Percentiles rank a stretch among this genome's conserved stretches.
Conservation (phyloP, 2,888 invertebrate genomes). For the Erpobdella octoculata region DNA sequence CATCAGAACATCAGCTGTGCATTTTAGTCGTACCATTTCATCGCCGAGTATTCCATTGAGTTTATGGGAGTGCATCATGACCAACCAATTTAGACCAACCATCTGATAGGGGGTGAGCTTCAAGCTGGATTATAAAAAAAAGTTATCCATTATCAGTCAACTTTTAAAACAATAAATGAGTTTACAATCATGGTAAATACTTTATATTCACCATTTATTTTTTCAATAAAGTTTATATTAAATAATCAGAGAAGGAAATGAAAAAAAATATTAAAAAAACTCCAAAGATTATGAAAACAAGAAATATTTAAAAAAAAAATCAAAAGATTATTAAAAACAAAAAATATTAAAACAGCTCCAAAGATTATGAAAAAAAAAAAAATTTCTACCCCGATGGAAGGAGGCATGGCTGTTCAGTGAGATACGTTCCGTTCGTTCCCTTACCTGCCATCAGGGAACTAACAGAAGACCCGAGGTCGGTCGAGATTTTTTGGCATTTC, state of each 20-base stretch:
- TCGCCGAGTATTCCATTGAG: slow-evolving; percentile 91
- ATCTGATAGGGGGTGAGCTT: slow-evolving; percentile 69
- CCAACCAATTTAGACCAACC: slow-evolving; percentile 77
- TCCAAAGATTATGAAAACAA: too few species aligned
- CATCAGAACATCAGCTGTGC: neutral
- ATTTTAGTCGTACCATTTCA: slow-evolving; percentile 87
- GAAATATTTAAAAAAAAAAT: neutral
- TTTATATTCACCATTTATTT: too few species aligned
- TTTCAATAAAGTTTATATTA: too few species aligned
- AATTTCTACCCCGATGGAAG: neutral
- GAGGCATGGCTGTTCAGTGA: neutral
- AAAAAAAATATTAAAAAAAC: too few species aligned
- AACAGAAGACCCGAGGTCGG: slow-evolving; percentile 71
- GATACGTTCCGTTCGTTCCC: neutral
- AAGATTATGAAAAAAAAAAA: neutral
- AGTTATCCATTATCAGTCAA: neutral
- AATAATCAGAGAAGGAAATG: too few species aligned
- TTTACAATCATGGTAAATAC: neutral
- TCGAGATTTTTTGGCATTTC: slow-evolving; percentile 68
- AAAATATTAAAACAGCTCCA: neutral
- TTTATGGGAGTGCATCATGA: slow-evolving; percentile 75
- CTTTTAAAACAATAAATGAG: neutral
- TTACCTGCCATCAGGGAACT: slow-evolving; percentile 56
- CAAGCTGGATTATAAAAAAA: slow-evolving; percentile 55
- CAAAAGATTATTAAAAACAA: neutral